Conservation (phyloP, 2,797 vertebrate genomes). For the Coreius guichenoti region DNA sequence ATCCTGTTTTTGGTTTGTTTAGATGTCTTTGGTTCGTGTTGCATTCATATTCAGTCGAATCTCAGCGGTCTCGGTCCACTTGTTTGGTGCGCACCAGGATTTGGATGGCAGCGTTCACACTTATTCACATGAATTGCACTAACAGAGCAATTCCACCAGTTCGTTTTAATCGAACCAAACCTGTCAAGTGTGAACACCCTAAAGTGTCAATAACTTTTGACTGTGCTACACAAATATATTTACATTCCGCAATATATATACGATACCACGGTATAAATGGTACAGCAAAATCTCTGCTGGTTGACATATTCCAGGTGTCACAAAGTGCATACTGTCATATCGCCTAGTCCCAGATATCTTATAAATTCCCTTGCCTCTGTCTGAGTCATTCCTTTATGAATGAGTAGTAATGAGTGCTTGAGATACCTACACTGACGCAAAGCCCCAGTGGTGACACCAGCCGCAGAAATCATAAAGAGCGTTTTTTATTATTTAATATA, state of each 20-base stretch:
- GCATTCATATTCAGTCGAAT: neutral
- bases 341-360: neutral
- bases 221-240: neutral
- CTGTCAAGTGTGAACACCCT: neutral
- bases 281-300: neutral
- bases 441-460: constrained; percentile 18
- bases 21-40: neutral
- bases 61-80: neutral
- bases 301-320: neutral
- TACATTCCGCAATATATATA: neutral
- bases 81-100: no score
- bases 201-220: neutral
- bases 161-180: no score
- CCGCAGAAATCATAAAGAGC: constrained; percentile 11
- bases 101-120: neutral
- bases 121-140: neutral
- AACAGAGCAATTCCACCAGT: neutral
- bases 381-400: constrained; percentile 33
- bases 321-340: neutral
- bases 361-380: constrained; percentile 9
- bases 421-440: constrained; percentile 35
- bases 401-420: constrained; percentile 7
- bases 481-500: constrained; percentile 44
- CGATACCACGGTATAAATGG: neutral
- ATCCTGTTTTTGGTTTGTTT: neutral